Conservation (phyloP, 2,113 vertebrate species). For the Colaptes auratus region DNA sequence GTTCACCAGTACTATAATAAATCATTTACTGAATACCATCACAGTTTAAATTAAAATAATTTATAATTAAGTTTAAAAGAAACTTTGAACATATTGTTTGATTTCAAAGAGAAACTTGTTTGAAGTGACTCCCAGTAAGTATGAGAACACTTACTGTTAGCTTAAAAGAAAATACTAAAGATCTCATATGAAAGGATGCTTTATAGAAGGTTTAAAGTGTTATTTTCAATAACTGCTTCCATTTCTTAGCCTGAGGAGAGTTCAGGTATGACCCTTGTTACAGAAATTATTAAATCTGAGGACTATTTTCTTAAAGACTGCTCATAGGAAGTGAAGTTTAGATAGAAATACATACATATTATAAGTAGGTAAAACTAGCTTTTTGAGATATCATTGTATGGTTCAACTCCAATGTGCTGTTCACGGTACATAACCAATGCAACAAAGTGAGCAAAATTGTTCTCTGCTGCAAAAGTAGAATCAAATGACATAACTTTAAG, state of each 20-base stretch:
- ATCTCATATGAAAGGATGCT: background rate
- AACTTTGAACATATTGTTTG: slow-evolving; percentile 25
- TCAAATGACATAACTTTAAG: background rate
- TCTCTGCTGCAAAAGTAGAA: background rate
- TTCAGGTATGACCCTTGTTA: background rate
- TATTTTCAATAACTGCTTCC: background rate
- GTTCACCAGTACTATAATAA: slow-evolving; percentile 51
- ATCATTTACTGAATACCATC: slow-evolving; percentile 57
- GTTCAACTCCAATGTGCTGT: background rate
- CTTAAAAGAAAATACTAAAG: background rate
- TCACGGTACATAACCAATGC: background rate
- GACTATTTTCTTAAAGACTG: background rate
- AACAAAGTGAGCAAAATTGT: background rate
- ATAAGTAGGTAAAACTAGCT: background rate
- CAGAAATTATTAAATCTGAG: background rate
- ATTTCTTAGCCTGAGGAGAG: background rate
- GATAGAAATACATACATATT: background rate
- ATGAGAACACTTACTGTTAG: background rate
- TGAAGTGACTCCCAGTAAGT: background rate
- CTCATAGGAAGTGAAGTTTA: background rate
- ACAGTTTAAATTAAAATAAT: slow-evolving; percentile 64
- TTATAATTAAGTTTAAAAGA: slow-evolving; percentile 67
- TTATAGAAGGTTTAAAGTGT: background rate
- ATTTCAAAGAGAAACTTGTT: slow-evolving; percentile 19
- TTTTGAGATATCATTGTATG: background rate